These are phyloP conservation scores for Sarcophaga variegata DNA, from an alignment of 2,888 invertebrate species.

Conservation along the genomic window DNA sequence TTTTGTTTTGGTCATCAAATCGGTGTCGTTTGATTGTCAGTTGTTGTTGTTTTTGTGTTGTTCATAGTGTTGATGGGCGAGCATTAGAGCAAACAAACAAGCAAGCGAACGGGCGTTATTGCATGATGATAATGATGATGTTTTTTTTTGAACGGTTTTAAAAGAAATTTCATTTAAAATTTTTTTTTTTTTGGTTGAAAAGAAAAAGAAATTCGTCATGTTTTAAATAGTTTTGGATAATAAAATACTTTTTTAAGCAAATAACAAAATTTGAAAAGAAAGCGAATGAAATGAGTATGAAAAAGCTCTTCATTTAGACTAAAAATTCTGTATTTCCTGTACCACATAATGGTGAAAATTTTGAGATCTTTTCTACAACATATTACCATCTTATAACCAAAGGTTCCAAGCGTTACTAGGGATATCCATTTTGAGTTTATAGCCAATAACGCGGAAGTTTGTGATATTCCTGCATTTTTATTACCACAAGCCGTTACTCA, in stretches of 20 bases:
- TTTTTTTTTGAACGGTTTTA: neutral
- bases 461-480: too few relatives aligned
- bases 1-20: constrained; percentile 13
- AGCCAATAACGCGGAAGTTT: too few relatives aligned
- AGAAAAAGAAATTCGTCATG: constrained; percentile 66
- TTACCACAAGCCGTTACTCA: too few relatives aligned
- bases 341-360: too few relatives aligned
- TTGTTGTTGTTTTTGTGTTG: constrained; percentile 63
- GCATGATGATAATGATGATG: constrained; percentile 41
- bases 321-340: too few relatives aligned
- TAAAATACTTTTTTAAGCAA: neutral
- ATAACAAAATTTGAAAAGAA: constrained; percentile 9
- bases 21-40: constrained; percentile 35
- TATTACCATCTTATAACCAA: too few relatives aligned
- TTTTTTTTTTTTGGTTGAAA: neutral
- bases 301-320: too few relatives aligned
- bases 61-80: constrained; percentile 61
- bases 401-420: too few relatives aligned
- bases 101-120: neutral
- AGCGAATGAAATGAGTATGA: neutral
- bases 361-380: too few relatives aligned
- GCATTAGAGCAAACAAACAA: constrained; percentile 16
- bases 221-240: constrained; percentile 70
- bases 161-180: constrained; percentile 3
- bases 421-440: too few relatives aligned